phyloP scores from a whole-genome alignment of 2,888 invertebrate species.

The Heliconius ismenius region DNA sequence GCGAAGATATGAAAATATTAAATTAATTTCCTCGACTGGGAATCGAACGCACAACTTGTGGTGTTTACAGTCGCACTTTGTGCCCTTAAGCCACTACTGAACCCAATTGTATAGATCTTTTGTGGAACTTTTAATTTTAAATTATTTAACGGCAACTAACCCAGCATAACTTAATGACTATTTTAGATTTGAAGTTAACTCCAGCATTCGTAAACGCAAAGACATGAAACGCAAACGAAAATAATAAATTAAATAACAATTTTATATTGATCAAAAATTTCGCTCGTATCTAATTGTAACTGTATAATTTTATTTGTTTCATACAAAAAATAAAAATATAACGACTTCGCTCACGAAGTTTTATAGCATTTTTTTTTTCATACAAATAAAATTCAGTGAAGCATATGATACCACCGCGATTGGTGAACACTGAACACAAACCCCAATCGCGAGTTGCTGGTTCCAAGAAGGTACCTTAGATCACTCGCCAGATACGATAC shows the following conservation, averaged over 20 bases:
- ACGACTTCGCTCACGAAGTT: conserved; percentile 14
- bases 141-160: background rate
- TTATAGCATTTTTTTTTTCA: conserved; percentile 23
- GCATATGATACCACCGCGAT: conserved; percentile 39
- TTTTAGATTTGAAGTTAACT: background rate
- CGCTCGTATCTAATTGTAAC: background rate
- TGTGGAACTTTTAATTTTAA: background rate
- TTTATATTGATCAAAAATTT: background rate
- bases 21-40: too few species aligned
- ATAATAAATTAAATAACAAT: background rate
- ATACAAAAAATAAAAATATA: conserved; percentile 8
- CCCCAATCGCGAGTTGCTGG: conserved; percentile 43
- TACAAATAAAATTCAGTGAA: conserved; percentile 42
- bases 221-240: background rate
- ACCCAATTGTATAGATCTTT: too few species aligned
- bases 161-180: background rate
- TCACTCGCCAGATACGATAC: conserved; percentile 50
- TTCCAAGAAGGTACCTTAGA: conserved; percentile 53
- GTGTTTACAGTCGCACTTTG: too few species aligned
- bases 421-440: conserved; percentile 44
- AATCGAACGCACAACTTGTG: too few species aligned
- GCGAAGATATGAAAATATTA: too few species aligned
- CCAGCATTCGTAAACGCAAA: background rate
- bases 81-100: too few species aligned
- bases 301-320: background rate